Base-by-base conservation (phyloP, 2,888 invertebrate species). In the Acleris sparsana region DNA sequence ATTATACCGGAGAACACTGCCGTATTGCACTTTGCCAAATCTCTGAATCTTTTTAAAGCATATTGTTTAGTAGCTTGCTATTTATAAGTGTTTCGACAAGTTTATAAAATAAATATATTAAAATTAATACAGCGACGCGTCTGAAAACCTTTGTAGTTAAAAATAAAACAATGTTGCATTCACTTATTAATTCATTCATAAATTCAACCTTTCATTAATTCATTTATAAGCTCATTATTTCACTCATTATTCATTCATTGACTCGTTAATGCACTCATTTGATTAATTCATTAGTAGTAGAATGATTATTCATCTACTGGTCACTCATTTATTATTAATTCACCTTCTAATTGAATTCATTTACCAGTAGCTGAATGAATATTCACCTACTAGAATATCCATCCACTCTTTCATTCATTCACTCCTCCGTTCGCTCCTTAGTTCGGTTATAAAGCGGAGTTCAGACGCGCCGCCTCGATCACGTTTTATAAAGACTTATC, bases 1-100 rank as follows among this genome's bases (percentile, higher is more conserved):
- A 79, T 78, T 80, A 76, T 65, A 63, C 62, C 66, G 72, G 76
- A 18, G 20, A 39, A 83, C 87, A 90, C 89, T 90, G 90, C 90
- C 89, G 88, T 84, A 82, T 78, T 76, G 76, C 80, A 82, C 77
- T 70, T 66, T 64, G 76, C 74, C 74, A 78, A 78, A 77, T 66
- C 20, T 22, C 22, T 2, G 0, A 13, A 53, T 29, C 48, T 59
- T 17, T 59, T 5, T 25, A 39, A 25, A 60, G 49, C 64, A 55
- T 43, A 49, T 55, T 25, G 25, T 59, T 64, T 25, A 16, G 29
- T 55, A 55, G 55, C 49, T 60, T 64, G 49, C 57, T 46, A 49
- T 22, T 46, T 33, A 44, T 53, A 66, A 29, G 60, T 60, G 29
- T 62, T 57, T 62, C 57, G 56, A 43, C 51, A 62, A 56, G 57